A percentile compares a stretch with the other conserved stretches of the same genome.
Conservation (phyloP, 2,888 invertebrate species). For the Hydrotaea diabolus region DNA sequence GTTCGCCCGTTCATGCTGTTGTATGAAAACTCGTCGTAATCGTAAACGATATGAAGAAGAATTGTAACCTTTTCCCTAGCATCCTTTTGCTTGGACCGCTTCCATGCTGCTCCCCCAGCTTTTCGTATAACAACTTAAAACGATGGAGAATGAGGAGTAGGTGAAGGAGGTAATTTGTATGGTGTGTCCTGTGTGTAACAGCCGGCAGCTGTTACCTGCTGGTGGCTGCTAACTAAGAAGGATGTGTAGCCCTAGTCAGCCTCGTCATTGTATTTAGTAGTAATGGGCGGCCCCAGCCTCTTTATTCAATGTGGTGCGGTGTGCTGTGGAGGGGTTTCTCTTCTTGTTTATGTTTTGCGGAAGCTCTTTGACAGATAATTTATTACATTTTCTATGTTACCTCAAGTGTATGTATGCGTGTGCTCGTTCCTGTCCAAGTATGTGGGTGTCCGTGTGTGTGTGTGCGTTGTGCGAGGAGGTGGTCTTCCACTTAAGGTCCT, state of each 20-base stretch:
- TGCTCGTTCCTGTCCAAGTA: too few relatives aligned
- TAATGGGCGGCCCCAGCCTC: slow-evolving; percentile 2
- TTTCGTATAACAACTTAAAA: background rate
- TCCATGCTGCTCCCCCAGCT: background rate
- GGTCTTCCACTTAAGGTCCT: background rate
- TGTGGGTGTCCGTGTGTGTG: too few relatives aligned
- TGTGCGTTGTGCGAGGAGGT: background rate
- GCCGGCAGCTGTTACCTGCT: slow-evolving; percentile 64
- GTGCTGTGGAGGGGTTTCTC: background rate
- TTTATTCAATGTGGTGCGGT: background rate
- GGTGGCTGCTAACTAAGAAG: slow-evolving; percentile 22
- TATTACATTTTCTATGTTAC: slow-evolving; percentile 65
- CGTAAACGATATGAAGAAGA: slow-evolving; percentile 24
- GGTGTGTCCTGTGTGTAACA: slow-evolving; percentile 47
- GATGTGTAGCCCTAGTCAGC: background rate
- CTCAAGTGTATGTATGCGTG: background rate
- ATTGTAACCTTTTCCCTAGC: slow-evolving; percentile 48
- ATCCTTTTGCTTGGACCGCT: background rate
- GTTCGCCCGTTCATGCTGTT: background rate
- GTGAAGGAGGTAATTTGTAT: too few relatives aligned
- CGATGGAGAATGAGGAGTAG: background rate
- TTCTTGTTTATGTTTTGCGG: slow-evolving; percentile 59
- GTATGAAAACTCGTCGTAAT: slow-evolving; percentile 41
- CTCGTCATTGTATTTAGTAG: slow-evolving; percentile 19
- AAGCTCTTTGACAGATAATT: slow-evolving; percentile 68